Evolutionary conservation across 1,140 invertebrate species (phyloP).

Genomic region (Semibalanus balanoides): DNA sequence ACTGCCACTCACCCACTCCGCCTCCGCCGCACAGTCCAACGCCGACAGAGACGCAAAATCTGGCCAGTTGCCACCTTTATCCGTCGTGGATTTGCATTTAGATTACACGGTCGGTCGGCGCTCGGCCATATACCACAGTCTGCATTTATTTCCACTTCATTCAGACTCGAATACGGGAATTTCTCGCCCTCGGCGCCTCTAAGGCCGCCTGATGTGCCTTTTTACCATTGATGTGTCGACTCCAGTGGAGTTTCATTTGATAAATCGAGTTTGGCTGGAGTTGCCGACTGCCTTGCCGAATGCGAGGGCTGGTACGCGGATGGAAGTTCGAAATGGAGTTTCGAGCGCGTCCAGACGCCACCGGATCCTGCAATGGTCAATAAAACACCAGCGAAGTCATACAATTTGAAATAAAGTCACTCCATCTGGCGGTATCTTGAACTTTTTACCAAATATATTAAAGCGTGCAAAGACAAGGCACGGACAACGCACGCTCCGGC

Average conservation of each 20-base stretch:
- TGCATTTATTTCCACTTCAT: slow-evolving; percentile 2
- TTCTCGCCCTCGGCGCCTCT: neutral
- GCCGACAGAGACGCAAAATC: neutral
- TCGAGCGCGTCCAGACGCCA: neutral
- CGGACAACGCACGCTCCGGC: no score
- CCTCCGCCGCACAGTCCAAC: neutral
- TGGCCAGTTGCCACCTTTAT: neutral
- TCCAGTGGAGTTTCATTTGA: neutral
- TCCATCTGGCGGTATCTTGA: no score
- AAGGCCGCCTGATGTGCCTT: neutral
- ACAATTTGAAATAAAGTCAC: neutral
- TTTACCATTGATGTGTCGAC: neutral
- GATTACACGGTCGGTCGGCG: neutral
- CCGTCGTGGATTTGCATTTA: neutral
- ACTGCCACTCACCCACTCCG: no score
- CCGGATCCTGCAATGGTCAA: neutral
- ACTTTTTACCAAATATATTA: no score
- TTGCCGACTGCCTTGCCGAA: neutral
- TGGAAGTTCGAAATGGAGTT: neutral
- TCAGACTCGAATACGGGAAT: neutral
- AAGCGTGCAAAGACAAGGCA: no score
- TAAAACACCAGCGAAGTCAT: neutral
- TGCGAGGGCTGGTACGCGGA: neutral
- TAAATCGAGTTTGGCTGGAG: neutral
- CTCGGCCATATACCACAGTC: neutral